Evolutionary conservation across 2,888 invertebrate genomes (phyloP), one percentile per base, ranked within the genome.

Genomic region (Coleophora deauratella): DNA sequence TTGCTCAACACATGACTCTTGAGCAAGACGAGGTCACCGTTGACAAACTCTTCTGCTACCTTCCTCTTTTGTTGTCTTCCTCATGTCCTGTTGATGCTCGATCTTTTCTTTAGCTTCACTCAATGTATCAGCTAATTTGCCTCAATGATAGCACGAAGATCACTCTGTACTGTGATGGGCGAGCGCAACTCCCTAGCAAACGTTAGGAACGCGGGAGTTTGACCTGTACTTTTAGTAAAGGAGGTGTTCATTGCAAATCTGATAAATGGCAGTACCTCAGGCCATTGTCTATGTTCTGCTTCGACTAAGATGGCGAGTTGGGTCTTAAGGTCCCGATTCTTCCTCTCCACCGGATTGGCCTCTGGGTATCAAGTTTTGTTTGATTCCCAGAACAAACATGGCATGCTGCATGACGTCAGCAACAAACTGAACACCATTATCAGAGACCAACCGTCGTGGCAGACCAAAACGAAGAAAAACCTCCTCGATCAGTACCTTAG

Each of bases 321-420:
- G 0, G 51, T 45, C 11, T 62, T 63, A 0, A 63, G 14, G 8
- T 59, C 57, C 0, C 71, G 43, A 35, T 62, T 62, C 30, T 54
- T 49, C 1, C 65, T 37, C 37, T 66, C 66, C 1, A 59, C 62
- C 0, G 62, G 66, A 35, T 67, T 66, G 0, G 57, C 54, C 27
- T 59, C 51, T 0, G 1, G 62, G 58, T 7, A 50, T 54, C 1
- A 57, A 30, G 15, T 21, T 38, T 10, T 52, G 50, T 8, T 44
- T 40, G 2, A 48, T 30, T 1, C 46, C 46, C 9, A 51, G 21
- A 1, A 38, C 7, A 27, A 31, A 45, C 37, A 42, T 41, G 8
- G 38, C 35, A 7, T 31, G 10, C 31, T 31, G 31, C 31, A 31
- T 31, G 9, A 31, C 31, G 4, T 31, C 31, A 50, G 50, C 31